These are phyloP conservation scores for Brevimyrus niger DNA, from an alignment of 2,113 vertebrate genomes.

Conservation along the genomic window DNA sequence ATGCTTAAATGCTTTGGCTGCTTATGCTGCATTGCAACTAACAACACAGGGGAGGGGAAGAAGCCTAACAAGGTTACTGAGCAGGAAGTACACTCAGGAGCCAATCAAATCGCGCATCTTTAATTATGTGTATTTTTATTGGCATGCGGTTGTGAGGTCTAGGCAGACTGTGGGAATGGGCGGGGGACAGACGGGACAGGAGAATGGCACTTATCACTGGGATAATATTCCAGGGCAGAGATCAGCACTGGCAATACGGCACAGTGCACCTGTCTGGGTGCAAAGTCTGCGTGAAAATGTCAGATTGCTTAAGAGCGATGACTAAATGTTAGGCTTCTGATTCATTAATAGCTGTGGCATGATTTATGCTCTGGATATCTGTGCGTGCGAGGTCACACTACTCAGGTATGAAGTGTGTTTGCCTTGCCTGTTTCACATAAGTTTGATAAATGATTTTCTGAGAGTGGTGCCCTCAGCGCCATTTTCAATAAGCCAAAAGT, in stretches of 20 bases:
- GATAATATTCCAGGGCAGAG: background rate
- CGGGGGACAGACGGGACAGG: background rate
- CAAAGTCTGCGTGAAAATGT: background rate
- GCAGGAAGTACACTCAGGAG: background rate
- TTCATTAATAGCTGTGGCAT: background rate
- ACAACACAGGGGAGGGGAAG: background rate
- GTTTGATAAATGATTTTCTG: background rate
- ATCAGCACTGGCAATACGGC: background rate
- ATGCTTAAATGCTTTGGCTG: background rate
- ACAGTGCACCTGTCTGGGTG: background rate
- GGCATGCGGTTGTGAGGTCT: background rate
- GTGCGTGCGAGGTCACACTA: background rate
- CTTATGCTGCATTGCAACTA: background rate
- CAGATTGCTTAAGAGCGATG: background rate
- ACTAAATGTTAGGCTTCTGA: background rate
- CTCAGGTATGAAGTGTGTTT: background rate
- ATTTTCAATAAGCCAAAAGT: background rate
- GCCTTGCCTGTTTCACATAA: background rate
- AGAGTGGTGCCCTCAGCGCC: background rate
- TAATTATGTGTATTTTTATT: background rate
- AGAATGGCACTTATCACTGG: background rate
- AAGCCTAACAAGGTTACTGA: background rate
- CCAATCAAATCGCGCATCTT: background rate
- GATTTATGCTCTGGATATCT: background rate
- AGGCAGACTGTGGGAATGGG: background rate